These are phyloP conservation scores for Hecatera dysodea DNA, from an alignment of 2,888 invertebrate species.

Conservation along the genomic window DNA sequence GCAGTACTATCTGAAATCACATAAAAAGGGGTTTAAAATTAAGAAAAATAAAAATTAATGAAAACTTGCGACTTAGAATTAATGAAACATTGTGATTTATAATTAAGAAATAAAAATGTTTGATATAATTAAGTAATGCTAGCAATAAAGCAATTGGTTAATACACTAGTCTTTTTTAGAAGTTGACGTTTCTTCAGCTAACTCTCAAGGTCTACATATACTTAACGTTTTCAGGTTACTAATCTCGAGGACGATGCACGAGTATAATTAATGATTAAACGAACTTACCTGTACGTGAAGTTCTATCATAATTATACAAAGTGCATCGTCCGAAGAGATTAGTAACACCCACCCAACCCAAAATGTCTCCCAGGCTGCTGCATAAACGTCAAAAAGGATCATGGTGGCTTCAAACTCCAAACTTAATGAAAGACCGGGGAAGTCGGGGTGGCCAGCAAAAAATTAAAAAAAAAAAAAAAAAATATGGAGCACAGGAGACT, in stretches of 20 bases:
- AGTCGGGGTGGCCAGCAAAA: no score
- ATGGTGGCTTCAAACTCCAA: constrained; percentile 2
- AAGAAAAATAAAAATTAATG: neutral
- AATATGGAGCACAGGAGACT: no score
- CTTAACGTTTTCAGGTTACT: no score
- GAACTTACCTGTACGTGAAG: no score
- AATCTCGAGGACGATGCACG: no score
- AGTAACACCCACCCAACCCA: constrained; percentile 3
- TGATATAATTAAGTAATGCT: neutral
- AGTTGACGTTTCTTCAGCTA: neutral
- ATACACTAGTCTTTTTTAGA: neutral
- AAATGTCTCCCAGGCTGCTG: neutral
- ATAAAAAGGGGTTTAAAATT: neutral
- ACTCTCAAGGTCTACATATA: constrained; percentile 6
- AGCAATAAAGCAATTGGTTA: neutral
- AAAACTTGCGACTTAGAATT: neutral
- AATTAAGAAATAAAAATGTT: no score
- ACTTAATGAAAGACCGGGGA: neutral
- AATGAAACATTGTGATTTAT: neutral
- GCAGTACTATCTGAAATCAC: neutral
- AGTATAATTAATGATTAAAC: no score
- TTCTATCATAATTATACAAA: no score
- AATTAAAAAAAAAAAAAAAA: no score
- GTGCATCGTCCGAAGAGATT: neutral
- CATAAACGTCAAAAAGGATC: neutral